These are phyloP conservation scores for Homarus gammarus DNA, from an alignment of 2,888 invertebrate species.

Conservation along the genomic window DNA sequence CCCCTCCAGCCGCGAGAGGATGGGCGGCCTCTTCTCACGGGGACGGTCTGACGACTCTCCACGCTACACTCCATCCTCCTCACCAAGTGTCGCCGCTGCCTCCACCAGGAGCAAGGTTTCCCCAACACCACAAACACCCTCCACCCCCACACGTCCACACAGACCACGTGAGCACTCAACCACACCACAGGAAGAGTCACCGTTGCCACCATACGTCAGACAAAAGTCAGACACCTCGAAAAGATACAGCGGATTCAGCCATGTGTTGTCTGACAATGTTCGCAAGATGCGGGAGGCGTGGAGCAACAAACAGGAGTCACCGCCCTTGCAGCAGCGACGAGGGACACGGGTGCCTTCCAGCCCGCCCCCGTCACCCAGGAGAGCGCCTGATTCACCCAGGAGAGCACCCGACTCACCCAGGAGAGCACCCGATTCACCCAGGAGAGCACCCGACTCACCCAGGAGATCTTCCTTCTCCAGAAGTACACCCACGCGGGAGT, in stretches of 20 bases:
- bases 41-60: constrained; percentile 23
- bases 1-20: constrained; percentile 49
- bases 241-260: constrained; percentile 67
- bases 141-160: constrained; percentile 36
- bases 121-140: constrained; percentile 28
- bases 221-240: constrained; percentile 39
- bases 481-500: constrained; percentile 7
- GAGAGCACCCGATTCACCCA: constrained; percentile 26
- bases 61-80: neutral
- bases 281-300: constrained; percentile 71
- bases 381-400: constrained; percentile 26
- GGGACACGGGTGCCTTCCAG: constrained; percentile 43
- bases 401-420: constrained; percentile 30
- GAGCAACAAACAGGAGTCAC: constrained; percentile 53
- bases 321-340: constrained; percentile 14
- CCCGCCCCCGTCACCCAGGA: constrained; percentile 44
- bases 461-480: constrained; percentile 20
- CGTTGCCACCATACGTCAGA: constrained; percentile 62
- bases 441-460: constrained; percentile 30
- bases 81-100: neutral
- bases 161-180: constrained; percentile 24
- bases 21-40: constrained; percentile 66
- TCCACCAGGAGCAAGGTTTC: neutral
- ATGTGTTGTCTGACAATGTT: constrained; percentile 70
- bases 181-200: constrained; percentile 39